Base-by-base conservation (phyloP, 2,113 vertebrate species). In the Tinamus guttatus region DNA sequence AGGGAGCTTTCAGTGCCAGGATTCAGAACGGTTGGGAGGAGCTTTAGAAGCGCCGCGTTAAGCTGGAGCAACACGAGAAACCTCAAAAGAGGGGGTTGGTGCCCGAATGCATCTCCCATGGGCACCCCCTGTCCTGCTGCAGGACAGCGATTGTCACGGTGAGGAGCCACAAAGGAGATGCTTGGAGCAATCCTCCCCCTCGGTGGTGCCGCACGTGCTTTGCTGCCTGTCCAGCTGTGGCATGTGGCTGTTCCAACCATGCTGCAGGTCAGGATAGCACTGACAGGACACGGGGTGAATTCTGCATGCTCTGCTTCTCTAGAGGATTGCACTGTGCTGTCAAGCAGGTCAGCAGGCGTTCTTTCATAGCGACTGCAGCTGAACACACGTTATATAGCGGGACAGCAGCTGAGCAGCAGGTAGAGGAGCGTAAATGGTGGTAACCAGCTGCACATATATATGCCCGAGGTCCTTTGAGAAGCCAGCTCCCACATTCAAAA, bases 121-220 rank as follows among this genome's bases (percentile, higher is more conserved):
- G 27, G 25, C 51, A 20, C 5, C 2, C 12, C 0, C 0, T 63
- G 81, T 56, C 69, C 47, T 65, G 74, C 60, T 40, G 86, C 73
- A 63, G 65, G 38, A 70, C 1, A 2, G 62, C 30, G 52, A 28
- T 43, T 59, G 13, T 8, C 30, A 2, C 49, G 13, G 16, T 4
- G 28, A 81, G 27, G 28, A 58, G 70, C 34, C 0, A 0, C 13
- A 15, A 27, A 47, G 79, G 5, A 3, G 3, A 65, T 68, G 69
- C 63, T 64, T 54, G 15, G 6, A 67, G 60, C 0, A 2, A 8
- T 16, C 38, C 69, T 78, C 2, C 0, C 75, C 28, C n/a, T 63
- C 63, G 27, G 40, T 47, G 8, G 75, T 0, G 1, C 5, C 0
- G 0, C 12, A 0, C 0, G 3, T 40, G 49, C 49, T 60, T 20